phyloP scores from a whole-genome alignment of 2,797 vertebrate species.

The Clarias platycephalus region DNA sequence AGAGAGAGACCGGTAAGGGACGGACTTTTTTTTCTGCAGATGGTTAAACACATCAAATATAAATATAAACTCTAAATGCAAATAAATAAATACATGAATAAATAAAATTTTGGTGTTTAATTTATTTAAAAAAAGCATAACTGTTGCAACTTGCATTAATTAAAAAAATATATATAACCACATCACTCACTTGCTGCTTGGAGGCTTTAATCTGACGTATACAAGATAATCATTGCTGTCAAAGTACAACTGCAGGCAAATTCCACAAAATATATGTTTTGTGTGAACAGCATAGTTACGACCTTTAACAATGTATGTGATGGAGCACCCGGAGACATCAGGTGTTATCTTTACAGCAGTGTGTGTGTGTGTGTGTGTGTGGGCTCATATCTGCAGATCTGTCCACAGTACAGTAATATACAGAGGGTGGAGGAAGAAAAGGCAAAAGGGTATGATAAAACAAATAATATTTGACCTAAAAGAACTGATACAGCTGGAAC shows the following conservation, averaged over 20 bases:
- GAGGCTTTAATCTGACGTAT: not conserved
- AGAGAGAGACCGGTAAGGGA: not conserved
- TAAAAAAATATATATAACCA: not conserved
- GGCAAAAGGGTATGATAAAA: not conserved
- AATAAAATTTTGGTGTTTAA: too few species aligned
- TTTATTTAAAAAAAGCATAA: too few species aligned
- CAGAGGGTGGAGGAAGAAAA: not conserved
- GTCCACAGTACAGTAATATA: not conserved
- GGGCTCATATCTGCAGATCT: not conserved
- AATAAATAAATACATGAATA: too few species aligned
- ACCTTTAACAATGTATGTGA: not conserved
- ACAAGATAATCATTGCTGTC: not conserved
- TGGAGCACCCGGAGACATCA: not conserved
- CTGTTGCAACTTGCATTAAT: not conserved
- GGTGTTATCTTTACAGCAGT: constrained; percentile 37
- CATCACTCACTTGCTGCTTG: not conserved
- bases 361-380: not conserved
- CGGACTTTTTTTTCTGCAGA: too few species aligned
- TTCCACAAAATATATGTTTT: not conserved
- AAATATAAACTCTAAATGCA: too few species aligned
- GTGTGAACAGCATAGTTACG: not conserved
- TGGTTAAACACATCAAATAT: too few species aligned
- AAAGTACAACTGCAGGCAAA: not conserved
- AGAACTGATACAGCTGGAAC: not conserved
- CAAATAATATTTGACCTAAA: not conserved